Percentiles rank a stretch among this genome's conserved stretches.
These are phyloP conservation scores for Lamellibrachia satsuma DNA, from an alignment of 2,888 invertebrate species.

Conservation along the genomic window DNA sequence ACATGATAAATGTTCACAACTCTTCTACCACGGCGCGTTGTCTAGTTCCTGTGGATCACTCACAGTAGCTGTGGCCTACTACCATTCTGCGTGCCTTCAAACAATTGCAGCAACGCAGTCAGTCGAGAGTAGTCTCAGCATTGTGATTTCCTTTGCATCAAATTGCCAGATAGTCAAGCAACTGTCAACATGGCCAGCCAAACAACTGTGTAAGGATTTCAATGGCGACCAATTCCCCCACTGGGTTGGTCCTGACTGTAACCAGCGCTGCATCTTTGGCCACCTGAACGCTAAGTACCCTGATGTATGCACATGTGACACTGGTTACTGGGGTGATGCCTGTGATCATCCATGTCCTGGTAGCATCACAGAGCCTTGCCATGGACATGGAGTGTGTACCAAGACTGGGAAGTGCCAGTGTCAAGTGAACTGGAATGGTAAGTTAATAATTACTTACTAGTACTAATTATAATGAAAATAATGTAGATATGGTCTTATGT, in stretches of 20 bases:
- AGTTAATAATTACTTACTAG: not conserved
- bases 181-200: constrained; percentile 35
- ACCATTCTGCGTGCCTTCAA: not conserved
- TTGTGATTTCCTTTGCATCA: constrained; percentile 7
- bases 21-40: not conserved
- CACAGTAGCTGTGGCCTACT: not conserved
- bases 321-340: constrained; percentile 46
- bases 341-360: constrained; percentile 46
- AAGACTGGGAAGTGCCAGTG: constrained; percentile 8
- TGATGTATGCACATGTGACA: constrained; percentile 40
- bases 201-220: constrained; percentile 40
- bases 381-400: not conserved
- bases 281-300: constrained; percentile 11
- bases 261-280: constrained; percentile 34
- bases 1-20: not conserved
- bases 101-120: constrained; percentile 13
- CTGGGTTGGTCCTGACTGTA: constrained; percentile 34
- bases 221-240: constrained; percentile 35
- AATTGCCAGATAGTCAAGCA: constrained; percentile 34
- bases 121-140: not conserved
- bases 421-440: constrained; percentile 23
- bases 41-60: not conserved
- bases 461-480: not conserved
- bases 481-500: not conserved
- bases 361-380: not conserved